Percentiles rank a stretch among this genome's conserved stretches.
These are phyloP conservation scores for Drosophila neutralis DNA, from an alignment of 2,888 invertebrate species.

Conservation along the genomic window DNA sequence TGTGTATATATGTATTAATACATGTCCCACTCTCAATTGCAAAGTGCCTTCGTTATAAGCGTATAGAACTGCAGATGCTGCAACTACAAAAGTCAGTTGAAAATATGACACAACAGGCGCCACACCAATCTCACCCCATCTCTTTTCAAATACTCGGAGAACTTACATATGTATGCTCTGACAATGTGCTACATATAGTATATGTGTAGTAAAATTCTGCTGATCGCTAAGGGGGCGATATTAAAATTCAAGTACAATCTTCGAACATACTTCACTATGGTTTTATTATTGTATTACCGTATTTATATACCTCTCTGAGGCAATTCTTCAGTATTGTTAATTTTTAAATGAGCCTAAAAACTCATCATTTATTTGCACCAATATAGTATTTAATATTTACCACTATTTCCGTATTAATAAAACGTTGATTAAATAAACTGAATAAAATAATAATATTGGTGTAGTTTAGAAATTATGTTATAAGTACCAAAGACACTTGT, in stretches of 20 bases:
- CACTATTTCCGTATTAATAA: neutral
- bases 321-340: neutral
- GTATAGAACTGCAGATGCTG: conserved; percentile 39
- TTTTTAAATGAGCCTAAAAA: neutral
- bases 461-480: neutral
- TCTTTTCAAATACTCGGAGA: conserved; percentile 3
- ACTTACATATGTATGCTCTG: neutral
- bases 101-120: conserved; percentile 63
- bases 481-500: neutral
- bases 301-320: neutral
- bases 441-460: neutral
- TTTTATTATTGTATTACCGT: neutral
- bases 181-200: neutral
- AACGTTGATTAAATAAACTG: neutral
- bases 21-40: conserved; percentile 6
- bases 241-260: neutral
- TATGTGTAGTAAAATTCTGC: neutral
- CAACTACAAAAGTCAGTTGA: conserved; percentile 35
- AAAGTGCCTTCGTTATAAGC: conserved; percentile 19
- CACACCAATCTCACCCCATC: conserved; percentile 21
- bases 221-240: neutral
- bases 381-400: neutral
- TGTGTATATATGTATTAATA: neutral
- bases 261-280: neutral
- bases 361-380: neutral